Conservation (phyloP, 2,797 vertebrate genomes). For the Loris lydekkerianus region DNA sequence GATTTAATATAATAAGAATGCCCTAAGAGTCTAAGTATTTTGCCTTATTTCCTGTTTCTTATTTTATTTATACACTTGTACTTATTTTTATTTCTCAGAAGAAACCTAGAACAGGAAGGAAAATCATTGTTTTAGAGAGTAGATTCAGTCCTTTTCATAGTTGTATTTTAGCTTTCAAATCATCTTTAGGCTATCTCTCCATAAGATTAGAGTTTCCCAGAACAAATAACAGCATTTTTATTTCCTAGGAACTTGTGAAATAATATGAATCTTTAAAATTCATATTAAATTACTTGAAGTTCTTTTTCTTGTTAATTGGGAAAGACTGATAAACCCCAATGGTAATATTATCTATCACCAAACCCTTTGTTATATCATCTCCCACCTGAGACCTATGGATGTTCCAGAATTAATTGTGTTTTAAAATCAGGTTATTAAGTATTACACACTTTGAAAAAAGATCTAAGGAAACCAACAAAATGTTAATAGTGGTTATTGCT, state of each 20-base stretch:
- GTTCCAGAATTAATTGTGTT: slow-evolving; percentile 57
- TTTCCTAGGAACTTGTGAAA: slow-evolving; percentile 39
- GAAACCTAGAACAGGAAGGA: background rate
- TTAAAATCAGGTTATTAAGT: slow-evolving; percentile 43
- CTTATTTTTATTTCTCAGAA: slow-evolving; percentile 56
- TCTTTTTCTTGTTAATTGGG: slow-evolving; percentile 38
- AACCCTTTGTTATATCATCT: slow-evolving; percentile 46
- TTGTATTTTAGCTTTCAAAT: slow-evolving; percentile 66
- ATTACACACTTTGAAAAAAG: slow-evolving; percentile 51
- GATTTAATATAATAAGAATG: slow-evolving; percentile 39
- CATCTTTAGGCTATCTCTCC: background rate
- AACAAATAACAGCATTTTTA: slow-evolving; percentile 48
- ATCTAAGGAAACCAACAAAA: slow-evolving; percentile 13
- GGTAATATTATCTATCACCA: slow-evolving; percentile 57
- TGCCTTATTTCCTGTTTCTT: slow-evolving; percentile 26
- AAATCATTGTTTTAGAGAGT: background rate
- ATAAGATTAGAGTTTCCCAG: slow-evolving; percentile 29
- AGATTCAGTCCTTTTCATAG: background rate
- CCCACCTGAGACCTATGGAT: slow-evolving; percentile 10
- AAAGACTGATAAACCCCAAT: slow-evolving; percentile 56
- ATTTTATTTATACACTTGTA: slow-evolving; percentile 27
- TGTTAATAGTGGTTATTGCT: slow-evolving; percentile 48
- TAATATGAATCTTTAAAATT: slow-evolving; percentile 67
- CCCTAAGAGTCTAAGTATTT: slow-evolving; percentile 19
- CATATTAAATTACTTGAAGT: slow-evolving; percentile 51